phyloP scores from a whole-genome alignment of 2,888 invertebrate genomes.

The Iphiclides podalirius region DNA sequence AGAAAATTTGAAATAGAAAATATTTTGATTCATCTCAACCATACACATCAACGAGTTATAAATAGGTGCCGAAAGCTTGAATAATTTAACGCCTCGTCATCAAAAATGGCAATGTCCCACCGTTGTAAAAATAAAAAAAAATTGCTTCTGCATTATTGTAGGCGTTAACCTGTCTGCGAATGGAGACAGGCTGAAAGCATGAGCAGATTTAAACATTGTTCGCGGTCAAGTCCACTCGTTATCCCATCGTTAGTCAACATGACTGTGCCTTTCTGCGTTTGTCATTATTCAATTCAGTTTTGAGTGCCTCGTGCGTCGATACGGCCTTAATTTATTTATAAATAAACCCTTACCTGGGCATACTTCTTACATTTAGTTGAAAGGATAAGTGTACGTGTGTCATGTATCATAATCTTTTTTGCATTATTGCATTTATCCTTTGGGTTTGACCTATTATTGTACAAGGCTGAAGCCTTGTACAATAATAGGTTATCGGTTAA shows the following conservation, averaged over 20 bases:
- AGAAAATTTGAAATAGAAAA: no score
- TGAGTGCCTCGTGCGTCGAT: conserved; percentile 57
- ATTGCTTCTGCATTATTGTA: conserved; percentile 33
- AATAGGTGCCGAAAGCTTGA: no score
- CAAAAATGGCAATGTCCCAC: conserved; percentile 8
- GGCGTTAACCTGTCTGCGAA: conserved; percentile 24
- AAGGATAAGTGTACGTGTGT: no score
- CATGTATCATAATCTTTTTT: neutral
- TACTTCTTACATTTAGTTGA: conserved; percentile 18
- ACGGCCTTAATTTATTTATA: conserved; percentile 69
- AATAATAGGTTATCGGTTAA: no score
- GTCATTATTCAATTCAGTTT: conserved; percentile 48
- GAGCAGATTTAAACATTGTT: conserved; percentile 42
- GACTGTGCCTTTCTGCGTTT: conserved; percentile 62
- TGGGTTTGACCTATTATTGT: no score
- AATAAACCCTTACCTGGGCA: conserved; percentile 53
- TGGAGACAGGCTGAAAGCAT: conserved; percentile 31
- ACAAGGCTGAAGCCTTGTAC: no score
- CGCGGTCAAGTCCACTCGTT: conserved; percentile 35
- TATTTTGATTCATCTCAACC: no score
- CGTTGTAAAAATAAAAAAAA: conserved; percentile 27
- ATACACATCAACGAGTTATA: no score
- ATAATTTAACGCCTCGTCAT: conserved; percentile 18
- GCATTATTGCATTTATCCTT: no score
- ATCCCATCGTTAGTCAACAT: conserved; percentile 61